These are phyloP conservation scores for Eospalax fontanierii DNA, from an alignment of 2,797 vertebrate genomes.

Conservation along the genomic window DNA sequence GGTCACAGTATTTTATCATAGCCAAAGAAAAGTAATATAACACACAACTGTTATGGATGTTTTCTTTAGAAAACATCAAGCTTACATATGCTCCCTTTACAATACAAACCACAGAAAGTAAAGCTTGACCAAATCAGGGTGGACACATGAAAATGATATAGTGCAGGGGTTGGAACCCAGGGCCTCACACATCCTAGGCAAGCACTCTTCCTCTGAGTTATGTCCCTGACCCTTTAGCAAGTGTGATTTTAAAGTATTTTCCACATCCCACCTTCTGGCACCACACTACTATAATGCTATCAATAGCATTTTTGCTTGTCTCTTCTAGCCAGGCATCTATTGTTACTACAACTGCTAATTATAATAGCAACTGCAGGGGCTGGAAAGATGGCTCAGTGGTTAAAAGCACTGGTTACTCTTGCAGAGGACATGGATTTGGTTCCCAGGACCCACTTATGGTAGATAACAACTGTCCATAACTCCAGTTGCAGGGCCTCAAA, in stretches of 20 bases:
- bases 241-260: background rate
- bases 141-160: background rate
- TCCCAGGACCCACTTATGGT: too few relatives aligned
- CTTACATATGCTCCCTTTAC: background rate
- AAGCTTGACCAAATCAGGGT: background rate
- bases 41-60: background rate
- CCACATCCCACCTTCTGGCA: background rate
- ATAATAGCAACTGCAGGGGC: too few relatives aligned
- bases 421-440: too few relatives aligned
- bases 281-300: background rate
- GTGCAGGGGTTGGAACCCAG: background rate
- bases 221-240: too few relatives aligned
- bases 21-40: too few relatives aligned
- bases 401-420: too few relatives aligned
- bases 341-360: background rate
- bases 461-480: too few relatives aligned
- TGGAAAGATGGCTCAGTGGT: too few relatives aligned
- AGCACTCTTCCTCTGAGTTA: background rate
- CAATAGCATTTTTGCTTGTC: background rate
- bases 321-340: background rate
- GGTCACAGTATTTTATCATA: too few relatives aligned
- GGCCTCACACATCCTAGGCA: background rate
- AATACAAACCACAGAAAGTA: conserved; percentile 5
- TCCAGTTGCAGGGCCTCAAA: too few relatives aligned
- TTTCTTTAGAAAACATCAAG: conserved; percentile 39